Percentiles rank a stretch among this genome's conserved stretches.
These are phyloP conservation scores for Trypoxylon attenuatum DNA, from an alignment of 2,888 invertebrate species.

Conservation along the genomic window DNA sequence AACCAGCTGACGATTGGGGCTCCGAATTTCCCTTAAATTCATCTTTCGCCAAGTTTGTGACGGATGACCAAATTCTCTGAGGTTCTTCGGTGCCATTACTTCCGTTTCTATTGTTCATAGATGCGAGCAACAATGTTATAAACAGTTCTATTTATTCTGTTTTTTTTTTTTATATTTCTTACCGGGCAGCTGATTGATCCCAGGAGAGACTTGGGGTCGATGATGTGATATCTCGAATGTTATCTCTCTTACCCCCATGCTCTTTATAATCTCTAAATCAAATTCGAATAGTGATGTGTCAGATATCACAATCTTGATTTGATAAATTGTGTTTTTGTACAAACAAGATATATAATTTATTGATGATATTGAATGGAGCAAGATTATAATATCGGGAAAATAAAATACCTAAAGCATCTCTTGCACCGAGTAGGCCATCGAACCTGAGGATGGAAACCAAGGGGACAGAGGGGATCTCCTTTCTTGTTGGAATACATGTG, in stretches of 20 bases:
- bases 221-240: constrained; percentile 79
- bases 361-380: no score
- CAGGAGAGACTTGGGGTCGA: constrained; percentile 86
- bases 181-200: constrained; percentile 60
- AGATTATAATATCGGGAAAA: not conserved
- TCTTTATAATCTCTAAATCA: constrained; percentile 88
- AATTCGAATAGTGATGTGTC: no score
- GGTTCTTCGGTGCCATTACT: constrained; percentile 48
- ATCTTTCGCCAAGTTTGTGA: constrained; percentile 79
- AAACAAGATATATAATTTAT: no score
- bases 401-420: constrained; percentile 87
- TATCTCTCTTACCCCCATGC: constrained; percentile 85
- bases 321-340: no score
- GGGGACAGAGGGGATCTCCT: constrained; percentile 91
- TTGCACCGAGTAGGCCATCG: constrained; percentile 96
- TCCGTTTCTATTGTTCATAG: not conserved
- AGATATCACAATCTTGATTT: no score
- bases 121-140: not conserved
- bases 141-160: not conserved
- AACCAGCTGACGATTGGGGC: constrained; percentile 67
- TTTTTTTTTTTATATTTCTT: constrained; percentile 19
- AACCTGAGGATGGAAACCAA: constrained; percentile 96
- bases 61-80: constrained; percentile 85
- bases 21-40: constrained; percentile 46
- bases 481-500: constrained; percentile 86